These are phyloP conservation scores for Aphis gossypii DNA, from an alignment of 1,140 invertebrate genomes.

Conservation along the genomic window DNA sequence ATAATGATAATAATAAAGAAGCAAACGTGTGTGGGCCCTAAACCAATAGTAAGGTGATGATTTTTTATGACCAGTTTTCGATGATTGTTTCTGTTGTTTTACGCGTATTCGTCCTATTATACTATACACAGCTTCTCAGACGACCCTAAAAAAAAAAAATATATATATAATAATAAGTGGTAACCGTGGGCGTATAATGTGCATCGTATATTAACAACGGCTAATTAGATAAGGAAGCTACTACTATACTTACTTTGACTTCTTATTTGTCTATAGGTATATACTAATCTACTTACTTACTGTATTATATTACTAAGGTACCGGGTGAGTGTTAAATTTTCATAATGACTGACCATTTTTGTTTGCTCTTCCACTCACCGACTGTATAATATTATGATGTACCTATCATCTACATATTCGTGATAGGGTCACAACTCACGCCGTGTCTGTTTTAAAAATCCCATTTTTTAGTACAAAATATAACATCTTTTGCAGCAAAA, in stretches of 20 bases:
- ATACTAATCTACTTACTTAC: background rate
- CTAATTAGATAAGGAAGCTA: slow-evolving; percentile 35
- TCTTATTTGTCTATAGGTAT: background rate
- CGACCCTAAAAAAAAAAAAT: background rate
- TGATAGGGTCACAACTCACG: background rate
- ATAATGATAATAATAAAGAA: background rate
- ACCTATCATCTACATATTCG: background rate
- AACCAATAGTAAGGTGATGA: background rate
- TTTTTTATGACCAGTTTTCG: slow-evolving; percentile 35
- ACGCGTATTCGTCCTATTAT: background rate
- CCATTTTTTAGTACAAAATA: background rate
- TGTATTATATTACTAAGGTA: background rate
- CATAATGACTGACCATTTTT: background rate
- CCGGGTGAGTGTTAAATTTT: background rate
- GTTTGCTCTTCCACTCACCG: background rate
- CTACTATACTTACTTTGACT: background rate
- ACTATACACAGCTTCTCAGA: background rate
- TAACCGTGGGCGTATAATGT: background rate
- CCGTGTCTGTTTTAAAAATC: background rate
- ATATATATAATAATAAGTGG: background rate
- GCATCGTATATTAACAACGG: slow-evolving; percentile 13
- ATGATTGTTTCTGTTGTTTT: slow-evolving; percentile 12
- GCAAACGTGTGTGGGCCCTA: slow-evolving; percentile 33
- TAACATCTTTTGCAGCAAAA: background rate
- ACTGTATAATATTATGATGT: background rate